A percentile compares a stretch with the other conserved stretches of the same genome.
Conservation (phyloP, 2,113 vertebrate species). For the Pristiophorus japonicus region DNA sequence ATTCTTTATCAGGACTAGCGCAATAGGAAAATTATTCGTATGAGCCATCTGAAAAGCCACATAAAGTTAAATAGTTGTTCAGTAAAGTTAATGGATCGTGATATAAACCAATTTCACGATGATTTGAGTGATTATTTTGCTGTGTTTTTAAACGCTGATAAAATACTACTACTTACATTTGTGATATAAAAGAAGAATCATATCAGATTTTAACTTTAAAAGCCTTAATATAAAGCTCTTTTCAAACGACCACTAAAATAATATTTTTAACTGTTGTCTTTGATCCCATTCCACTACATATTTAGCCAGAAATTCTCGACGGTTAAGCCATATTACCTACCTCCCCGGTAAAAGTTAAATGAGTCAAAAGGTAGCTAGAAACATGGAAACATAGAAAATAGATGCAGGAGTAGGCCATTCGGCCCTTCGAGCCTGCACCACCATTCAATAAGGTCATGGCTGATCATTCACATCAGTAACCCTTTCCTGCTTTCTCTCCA, state of each 20-base stretch:
- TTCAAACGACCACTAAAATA: neutral
- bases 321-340: neutral
- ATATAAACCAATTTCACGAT: constrained; percentile 21
- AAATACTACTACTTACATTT: neutral
- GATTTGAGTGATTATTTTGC: neutral
- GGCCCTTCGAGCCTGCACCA: no score
- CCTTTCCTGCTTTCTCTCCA: no score
- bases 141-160: neutral
- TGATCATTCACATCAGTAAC: no score
- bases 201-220: neutral
- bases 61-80: constrained; percentile 23
- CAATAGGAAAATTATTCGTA: constrained; percentile 7
- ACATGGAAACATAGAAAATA: no score
- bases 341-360: neutral
- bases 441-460: no score
- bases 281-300: neutral
- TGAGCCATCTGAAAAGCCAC: constrained; percentile 12
- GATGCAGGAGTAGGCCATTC: no score
- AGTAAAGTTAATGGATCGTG: constrained; percentile 33
- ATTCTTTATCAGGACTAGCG: neutral
- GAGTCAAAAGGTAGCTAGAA: neutral
- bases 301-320: neutral
- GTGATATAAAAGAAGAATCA: neutral
- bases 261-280: neutral
- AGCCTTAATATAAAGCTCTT: neutral